A percentile compares a stretch with the other conserved stretches of the same genome.
Conservation (phyloP, 2,113 vertebrate species). For the Mesitornis unicolor region DNA sequence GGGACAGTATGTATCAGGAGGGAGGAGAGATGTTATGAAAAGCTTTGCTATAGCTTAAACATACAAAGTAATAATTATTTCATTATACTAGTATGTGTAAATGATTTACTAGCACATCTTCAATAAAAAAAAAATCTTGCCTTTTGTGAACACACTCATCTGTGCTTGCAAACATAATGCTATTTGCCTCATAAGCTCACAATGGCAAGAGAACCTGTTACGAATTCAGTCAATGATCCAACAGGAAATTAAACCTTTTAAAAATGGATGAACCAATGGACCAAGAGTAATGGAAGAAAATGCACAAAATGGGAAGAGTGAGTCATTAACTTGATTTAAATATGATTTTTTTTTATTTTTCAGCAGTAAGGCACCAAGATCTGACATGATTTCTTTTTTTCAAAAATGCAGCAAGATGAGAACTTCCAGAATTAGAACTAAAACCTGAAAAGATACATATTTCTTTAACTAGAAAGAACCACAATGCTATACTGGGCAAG, state of each 20-base stretch:
- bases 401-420: background rate
- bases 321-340: slow-evolving; percentile 62
- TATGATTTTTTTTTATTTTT: slow-evolving; percentile 33
- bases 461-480: background rate
- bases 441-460: background rate
- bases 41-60: background rate
- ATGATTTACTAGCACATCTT: background rate
- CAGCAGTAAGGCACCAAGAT: background rate
- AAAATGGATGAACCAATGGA: slow-evolving; percentile 64
- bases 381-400: background rate
- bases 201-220: slow-evolving; percentile 38
- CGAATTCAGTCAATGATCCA: slow-evolving; percentile 66
- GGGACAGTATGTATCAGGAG: background rate
- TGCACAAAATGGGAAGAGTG: slow-evolving; percentile 32
- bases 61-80: background rate
- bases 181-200: slow-evolving; percentile 40
- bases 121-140: background rate
- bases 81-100: background rate
- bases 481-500: background rate
- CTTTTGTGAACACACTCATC: background rate
- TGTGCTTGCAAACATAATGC: slow-evolving; percentile 18
- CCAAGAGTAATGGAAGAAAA: slow-evolving; percentile 57
- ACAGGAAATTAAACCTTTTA: slow-evolving; percentile 65
- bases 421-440: background rate
- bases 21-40: background rate